phyloP scores from a whole-genome alignment of 2,113 vertebrate species.

The Poecile atricapillus region DNA sequence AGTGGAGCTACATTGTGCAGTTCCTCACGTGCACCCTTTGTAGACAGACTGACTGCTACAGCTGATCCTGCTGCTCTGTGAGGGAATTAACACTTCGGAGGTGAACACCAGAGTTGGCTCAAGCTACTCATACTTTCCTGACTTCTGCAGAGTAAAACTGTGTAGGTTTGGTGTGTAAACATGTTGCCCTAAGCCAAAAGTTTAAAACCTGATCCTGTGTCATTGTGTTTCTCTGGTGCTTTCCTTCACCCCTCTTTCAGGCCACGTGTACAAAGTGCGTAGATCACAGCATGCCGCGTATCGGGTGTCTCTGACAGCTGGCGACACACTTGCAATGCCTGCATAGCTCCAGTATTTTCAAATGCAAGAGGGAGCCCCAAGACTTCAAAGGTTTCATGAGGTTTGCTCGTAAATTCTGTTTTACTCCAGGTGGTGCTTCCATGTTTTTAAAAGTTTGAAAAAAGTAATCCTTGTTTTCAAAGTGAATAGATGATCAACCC shows the following conservation, averaged over 20 bases:
- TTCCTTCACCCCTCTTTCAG: slow-evolving; percentile 26
- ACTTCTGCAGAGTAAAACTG: neutral
- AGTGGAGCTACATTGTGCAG: neutral
- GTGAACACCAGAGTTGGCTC: neutral
- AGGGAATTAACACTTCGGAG: neutral
- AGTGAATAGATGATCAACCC: neutral
- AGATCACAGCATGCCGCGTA: neutral
- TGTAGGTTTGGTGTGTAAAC: neutral
- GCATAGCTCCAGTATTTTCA: neutral
- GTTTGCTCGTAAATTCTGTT: neutral
- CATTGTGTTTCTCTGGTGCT: neutral
- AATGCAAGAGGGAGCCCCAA: neutral
- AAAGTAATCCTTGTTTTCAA: neutral
- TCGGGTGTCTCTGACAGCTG: slow-evolving; percentile 23
- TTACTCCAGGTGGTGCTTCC: neutral
- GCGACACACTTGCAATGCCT: neutral
- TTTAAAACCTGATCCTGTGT: neutral
- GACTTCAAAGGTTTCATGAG: neutral
- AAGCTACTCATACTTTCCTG: neutral
- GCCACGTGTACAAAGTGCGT: neutral
- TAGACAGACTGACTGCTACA: neutral
- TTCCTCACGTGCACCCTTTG: neutral
- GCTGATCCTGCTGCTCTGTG: neutral
- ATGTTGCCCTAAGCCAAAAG: neutral
- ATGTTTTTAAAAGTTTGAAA: neutral